These are phyloP conservation scores for Brachionus manjavacas DNA, from an alignment of 1,140 invertebrate species.

Conservation along the genomic window DNA sequence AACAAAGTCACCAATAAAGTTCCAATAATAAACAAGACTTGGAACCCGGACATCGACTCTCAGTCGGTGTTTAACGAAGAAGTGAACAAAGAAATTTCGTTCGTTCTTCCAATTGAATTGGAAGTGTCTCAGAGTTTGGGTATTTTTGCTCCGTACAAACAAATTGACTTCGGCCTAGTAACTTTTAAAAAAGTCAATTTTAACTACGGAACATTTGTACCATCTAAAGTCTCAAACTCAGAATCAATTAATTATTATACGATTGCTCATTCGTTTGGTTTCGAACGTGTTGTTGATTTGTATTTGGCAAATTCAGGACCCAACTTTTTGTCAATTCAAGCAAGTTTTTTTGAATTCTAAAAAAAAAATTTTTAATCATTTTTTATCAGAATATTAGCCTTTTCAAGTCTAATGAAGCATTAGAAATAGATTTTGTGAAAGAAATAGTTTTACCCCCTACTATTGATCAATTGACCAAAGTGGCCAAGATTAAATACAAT, in stretches of 20 bases:
- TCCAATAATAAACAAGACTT: constrained; percentile 22
- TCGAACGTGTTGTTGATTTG: neutral
- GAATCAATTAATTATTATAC: neutral
- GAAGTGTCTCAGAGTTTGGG: neutral
- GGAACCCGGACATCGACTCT: neutral
- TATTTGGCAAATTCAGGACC: neutral
- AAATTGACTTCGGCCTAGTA: constrained; percentile 19
- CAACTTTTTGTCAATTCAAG: neutral
- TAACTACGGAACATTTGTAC: neutral
- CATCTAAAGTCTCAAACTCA: neutral
- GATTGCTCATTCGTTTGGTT: neutral
- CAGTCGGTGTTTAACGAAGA: neutral
- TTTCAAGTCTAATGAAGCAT: neutral
- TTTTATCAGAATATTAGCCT: neutral
- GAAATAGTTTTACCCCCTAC: neutral
- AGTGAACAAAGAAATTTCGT: neutral
- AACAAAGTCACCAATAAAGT: neutral
- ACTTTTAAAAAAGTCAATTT: neutral
- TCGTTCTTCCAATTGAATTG: constrained; percentile 1
- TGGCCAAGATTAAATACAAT: constrained; percentile 23
- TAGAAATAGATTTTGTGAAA: neutral
- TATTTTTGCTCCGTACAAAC: neutral
- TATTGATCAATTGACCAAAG: constrained; percentile 23
- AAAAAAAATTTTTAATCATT: neutral
- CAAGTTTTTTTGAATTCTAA: neutral